These are phyloP conservation scores for Laothoe populi DNA, from an alignment of 2,888 invertebrate species.

Conservation along the genomic window DNA sequence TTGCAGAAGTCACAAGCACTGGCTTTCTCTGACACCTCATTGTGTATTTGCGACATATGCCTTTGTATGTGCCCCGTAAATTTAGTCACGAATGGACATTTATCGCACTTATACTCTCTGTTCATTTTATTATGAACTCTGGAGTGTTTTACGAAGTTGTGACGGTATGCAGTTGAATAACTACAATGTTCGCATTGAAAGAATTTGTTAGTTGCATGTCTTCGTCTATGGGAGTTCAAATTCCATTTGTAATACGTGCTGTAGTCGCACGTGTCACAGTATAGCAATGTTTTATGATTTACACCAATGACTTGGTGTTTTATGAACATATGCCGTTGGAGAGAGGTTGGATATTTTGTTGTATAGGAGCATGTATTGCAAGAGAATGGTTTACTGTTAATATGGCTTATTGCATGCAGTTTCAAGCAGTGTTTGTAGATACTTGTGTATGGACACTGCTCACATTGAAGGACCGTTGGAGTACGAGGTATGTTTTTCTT, in stretches of 20 bases:
- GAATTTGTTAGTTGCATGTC: constrained; percentile 49
- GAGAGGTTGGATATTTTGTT: constrained; percentile 56
- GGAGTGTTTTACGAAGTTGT: constrained; percentile 23
- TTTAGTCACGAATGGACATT: constrained; percentile 46
- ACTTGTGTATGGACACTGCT: constrained; percentile 58
- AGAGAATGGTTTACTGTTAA: constrained; percentile 45
- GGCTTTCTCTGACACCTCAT: constrained; percentile 47
- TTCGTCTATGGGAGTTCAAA: constrained; percentile 52
- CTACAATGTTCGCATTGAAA: constrained; percentile 24
- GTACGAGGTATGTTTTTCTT: constrained; percentile 28
- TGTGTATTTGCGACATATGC: constrained; percentile 45
- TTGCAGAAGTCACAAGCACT: constrained; percentile 61
- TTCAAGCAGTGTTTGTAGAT: constrained; percentile 56
- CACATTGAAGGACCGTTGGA: constrained; percentile 46
- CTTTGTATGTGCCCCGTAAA: constrained; percentile 44
- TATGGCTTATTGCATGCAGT: constrained; percentile 54
- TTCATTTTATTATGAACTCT: constrained; percentile 26
- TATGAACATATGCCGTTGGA: constrained; percentile 52
- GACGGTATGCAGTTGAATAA: constrained; percentile 25
- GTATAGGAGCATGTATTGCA: constrained; percentile 57
- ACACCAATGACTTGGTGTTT: constrained; percentile 49
- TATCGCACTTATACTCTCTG: constrained; percentile 41
- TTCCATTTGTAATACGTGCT: constrained; percentile 46
- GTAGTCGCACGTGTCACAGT: constrained; percentile 43
- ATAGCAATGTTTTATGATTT: constrained; percentile 20